These are phyloP conservation scores for Limnothrissa miodon DNA, from an alignment of 2,113 vertebrate genomes.

Conservation along the genomic window DNA sequence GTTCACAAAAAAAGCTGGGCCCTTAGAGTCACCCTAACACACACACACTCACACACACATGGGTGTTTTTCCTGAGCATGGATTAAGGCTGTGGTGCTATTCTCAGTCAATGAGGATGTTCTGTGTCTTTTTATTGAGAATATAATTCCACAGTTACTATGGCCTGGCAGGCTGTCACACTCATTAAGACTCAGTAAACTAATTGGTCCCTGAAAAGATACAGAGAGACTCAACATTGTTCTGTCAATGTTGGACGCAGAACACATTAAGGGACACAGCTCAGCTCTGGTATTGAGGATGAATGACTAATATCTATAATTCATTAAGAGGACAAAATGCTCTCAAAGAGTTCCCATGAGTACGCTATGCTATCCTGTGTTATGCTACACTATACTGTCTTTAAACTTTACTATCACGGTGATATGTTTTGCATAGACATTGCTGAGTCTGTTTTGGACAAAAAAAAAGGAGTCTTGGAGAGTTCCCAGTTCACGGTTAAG, in stretches of 20 bases:
- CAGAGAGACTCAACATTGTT: slow-evolving; percentile 12
- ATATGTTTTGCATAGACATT: background rate
- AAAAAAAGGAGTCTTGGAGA: background rate
- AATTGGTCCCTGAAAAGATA: slow-evolving; percentile 19
- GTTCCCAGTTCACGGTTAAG: background rate
- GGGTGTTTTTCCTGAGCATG: too few relatives aligned
- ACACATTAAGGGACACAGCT: background rate
- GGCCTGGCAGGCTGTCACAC: background rate
- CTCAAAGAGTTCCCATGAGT: background rate
- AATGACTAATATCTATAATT: background rate
- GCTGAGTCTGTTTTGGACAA: background rate
- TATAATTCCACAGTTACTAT: background rate
- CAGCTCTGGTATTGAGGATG: background rate
- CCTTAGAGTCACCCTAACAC: too few relatives aligned
- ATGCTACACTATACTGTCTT: background rate
- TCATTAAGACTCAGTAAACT: slow-evolving; percentile 3
- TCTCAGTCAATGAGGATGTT: background rate
- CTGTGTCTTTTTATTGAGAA: background rate
- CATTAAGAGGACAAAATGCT: background rate
- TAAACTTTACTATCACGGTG: background rate
- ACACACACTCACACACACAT: too few relatives aligned
- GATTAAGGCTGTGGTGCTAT: background rate
- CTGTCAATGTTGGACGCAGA: background rate
- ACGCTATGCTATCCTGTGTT: too few relatives aligned
- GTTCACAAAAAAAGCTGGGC: background rate